Base-by-base conservation (phyloP, 2,888 invertebrate genomes). In the Pasiphila rectangulata region DNA sequence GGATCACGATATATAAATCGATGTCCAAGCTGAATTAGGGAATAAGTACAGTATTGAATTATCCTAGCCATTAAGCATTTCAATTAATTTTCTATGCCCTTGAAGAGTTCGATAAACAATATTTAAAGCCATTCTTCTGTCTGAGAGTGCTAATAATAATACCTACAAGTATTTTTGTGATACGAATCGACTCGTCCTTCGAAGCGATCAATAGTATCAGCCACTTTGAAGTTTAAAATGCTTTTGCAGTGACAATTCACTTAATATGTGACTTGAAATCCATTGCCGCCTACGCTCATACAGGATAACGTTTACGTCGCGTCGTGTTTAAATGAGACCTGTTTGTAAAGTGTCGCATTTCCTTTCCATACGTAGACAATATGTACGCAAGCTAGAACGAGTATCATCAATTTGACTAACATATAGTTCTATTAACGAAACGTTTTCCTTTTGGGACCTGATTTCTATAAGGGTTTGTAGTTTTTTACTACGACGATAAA, bases 291-390 rank as follows among this genome's bases (percentile, higher is more conserved):
- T n/a, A 23, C 29, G 27, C 36, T 32, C 41, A 23, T 2, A 20
- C 6, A 13, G 20, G 16, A 23, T 16, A 21, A 38, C 13, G 30
- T 30, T 41, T 39, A 12, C 35, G 35, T 20, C 35, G 7, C 29
- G 29, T 23, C 35, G 29, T 29, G 41, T 19, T 34, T 48, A 48
- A 48, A 48, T 48, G 38, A 35, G 15, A 38, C 27, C 42, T 35
- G 43, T 38, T 43, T 48, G 37, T 34, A 23, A 48, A 38, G 9
- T 38, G 37, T 47, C 46, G 37, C 19, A 37, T 13, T 9, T 34
- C 20, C 24, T 43, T 9, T 34, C 20, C 24, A 38, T 38, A 37
- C 30, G 37, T 41, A 34, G 16, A 25, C 1, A 42, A 37, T 24
- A 23, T 15, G 1, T 10, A 7, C 32, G 19, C 25, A 25, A 10